Conservation (phyloP, 1,140 invertebrate species). For the Trichonephila inaurata region DNA sequence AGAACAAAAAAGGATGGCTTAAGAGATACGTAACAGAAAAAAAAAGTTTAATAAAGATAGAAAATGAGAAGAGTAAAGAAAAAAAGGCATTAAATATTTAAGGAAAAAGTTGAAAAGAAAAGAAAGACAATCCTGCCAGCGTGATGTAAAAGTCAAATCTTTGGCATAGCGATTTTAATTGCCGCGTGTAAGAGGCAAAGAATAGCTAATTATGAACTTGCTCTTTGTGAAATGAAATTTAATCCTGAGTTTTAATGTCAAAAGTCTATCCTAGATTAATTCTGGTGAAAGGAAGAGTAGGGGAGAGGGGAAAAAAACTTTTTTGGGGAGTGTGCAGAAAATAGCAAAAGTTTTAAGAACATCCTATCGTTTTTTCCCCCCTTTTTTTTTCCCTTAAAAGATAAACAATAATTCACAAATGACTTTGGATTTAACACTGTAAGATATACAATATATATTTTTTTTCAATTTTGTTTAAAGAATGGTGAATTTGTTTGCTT, state of each 20-base stretch:
- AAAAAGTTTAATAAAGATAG: constrained; percentile 6
- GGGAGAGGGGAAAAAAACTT: background rate
- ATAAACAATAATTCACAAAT: no score
- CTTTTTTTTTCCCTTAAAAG: background rate
- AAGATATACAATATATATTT: no score
- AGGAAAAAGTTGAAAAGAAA: constrained; percentile 53
- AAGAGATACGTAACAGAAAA: background rate
- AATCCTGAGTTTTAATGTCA: constrained; percentile 76
- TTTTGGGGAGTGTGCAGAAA: constrained; percentile 26
- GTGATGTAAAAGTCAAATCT: constrained; percentile 46
- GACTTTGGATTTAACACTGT: no score
- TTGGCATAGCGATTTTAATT: constrained; percentile 60
- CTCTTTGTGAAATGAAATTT: constrained; percentile 72
- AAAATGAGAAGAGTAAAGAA: constrained; percentile 45
- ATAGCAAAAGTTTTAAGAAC: background rate
- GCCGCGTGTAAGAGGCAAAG: constrained; percentile 47
- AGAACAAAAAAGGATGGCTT: constrained; percentile 16
- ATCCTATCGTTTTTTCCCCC: background rate
- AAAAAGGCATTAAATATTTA: constrained; percentile 51
- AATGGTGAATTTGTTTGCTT: no score
- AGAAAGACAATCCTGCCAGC: background rate
- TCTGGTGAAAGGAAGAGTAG: constrained; percentile 55
- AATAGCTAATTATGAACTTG: constrained; percentile 72
- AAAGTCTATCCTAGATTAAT: constrained; percentile 70
- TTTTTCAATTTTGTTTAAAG: no score